Evolutionary conservation across 1,140 invertebrate species (phyloP).

Genomic region (Euwallacea fornicatus): DNA sequence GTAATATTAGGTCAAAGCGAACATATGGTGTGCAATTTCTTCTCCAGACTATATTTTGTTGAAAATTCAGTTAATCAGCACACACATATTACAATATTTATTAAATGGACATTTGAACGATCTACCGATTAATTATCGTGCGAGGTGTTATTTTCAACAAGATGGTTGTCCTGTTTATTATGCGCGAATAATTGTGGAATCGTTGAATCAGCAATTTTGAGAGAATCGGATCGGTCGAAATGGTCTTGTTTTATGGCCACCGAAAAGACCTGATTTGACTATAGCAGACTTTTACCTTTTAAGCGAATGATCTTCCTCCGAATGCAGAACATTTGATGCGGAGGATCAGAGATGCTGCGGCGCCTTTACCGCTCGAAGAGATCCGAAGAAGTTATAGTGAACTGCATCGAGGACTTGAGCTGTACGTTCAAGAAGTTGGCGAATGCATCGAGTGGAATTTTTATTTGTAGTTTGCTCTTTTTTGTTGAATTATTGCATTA

Average conservation of each 20-base stretch:
- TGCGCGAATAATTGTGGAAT: not conserved
- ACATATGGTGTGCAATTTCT: too few relatives aligned
- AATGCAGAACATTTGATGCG: not conserved
- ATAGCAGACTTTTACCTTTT: not conserved
- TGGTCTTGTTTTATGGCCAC: not conserved
- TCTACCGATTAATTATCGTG: not conserved
- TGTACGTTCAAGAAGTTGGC: too few relatives aligned
- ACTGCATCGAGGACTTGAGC: not conserved
- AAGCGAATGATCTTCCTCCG: not conserved
- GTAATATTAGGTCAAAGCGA: too few relatives aligned
- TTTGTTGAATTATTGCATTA: too few relatives aligned
- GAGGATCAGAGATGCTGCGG: not conserved
- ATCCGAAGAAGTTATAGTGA: not conserved
- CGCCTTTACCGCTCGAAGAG: not conserved
- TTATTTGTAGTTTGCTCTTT: too few relatives aligned
- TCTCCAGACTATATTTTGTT: too few relatives aligned
- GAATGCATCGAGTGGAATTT: too few relatives aligned
- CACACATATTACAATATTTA: too few relatives aligned
- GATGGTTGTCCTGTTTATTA: not conserved
- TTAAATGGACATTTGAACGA: too few relatives aligned
- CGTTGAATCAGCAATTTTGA: not conserved
- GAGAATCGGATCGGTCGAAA: not conserved
- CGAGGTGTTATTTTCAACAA: not conserved
- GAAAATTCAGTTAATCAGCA: too few relatives aligned
- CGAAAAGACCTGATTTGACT: not conserved